phyloP scores from a whole-genome alignment of 2,113 vertebrate genomes.

The Axis porcinus region DNA sequence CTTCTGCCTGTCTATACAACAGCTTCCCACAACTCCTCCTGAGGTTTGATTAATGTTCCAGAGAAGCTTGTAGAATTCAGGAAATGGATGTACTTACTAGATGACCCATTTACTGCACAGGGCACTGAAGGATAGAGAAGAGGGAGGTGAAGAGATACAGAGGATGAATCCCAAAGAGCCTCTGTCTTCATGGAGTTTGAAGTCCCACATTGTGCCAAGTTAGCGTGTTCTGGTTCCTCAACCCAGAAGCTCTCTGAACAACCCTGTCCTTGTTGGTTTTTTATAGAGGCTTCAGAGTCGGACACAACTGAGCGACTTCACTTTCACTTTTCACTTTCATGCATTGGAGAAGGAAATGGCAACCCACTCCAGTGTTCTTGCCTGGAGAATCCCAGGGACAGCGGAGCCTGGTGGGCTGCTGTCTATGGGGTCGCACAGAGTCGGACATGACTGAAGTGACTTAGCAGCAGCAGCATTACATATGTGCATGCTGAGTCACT shows the following conservation, averaged over 20 bases:
- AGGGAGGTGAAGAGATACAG: background rate
- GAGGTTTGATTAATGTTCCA: background rate
- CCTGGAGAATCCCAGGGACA: too few species aligned
- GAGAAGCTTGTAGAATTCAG: background rate
- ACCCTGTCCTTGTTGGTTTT: background rate
- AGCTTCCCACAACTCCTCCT: background rate
- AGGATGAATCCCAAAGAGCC: background rate
- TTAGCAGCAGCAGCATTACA: too few species aligned
- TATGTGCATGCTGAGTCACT: background rate
- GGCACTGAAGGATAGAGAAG: too few species aligned
- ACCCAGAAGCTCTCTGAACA: background rate
- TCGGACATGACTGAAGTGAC: accelerated
- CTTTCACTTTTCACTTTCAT: too few species aligned
- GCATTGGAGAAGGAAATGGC: too few species aligned
- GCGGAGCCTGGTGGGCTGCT: too few species aligned
- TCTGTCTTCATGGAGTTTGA: background rate
- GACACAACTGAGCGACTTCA: too few species aligned
- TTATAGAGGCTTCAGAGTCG: background rate
- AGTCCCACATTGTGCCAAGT: background rate
- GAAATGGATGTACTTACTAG: background rate
- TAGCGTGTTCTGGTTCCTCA: background rate
- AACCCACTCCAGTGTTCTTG: too few species aligned
- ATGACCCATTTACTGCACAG: background rate
- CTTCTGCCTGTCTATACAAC: background rate
- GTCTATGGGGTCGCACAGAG: too few species aligned